Base-by-base conservation (phyloP, 2,888 invertebrate genomes). In the Cryptocephalus moraei region DNA sequence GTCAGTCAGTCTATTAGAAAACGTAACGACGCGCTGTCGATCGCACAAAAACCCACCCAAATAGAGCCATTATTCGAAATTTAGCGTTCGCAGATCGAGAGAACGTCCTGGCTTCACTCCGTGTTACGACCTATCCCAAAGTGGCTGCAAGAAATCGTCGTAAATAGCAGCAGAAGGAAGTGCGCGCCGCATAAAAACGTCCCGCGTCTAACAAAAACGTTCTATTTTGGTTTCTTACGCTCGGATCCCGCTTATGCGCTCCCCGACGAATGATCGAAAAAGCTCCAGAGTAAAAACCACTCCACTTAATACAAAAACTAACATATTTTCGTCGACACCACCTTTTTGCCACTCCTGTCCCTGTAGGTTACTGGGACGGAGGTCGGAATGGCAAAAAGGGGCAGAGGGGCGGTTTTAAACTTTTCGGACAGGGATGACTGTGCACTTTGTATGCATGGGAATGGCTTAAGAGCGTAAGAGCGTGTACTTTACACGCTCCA, bases 191-290 rank as follows among this genome's bases (percentile, higher is more conserved):
- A 12, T 12, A 36, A 36, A 36, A 36, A 36, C 32, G 14, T 39
- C 39, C 22, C 22, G 31, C 45, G 51, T 41, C 43, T 33, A 48
- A 55, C 65, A 66, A 66, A 66, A 66, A 66, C 65, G 64, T 57
- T 65, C 61, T 66, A 65, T 66, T 66, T 66, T 65, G 66, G 65
- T 65, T 66, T 64, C 64, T 64, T 66, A 59, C 61, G 56, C 31
- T 12, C 36, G 12, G 22, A 22, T 22, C 42, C 9, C 9, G 31
- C 31, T 12, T n/a, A 36, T 6, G 36, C 12, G n/a, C 12, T 11
- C 12, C n/a, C 12, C 36, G 36, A 2, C 36, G 12, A 36, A 22
- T 22, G 36, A 36, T 36, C 11, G 36, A 36, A 36, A 36, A 36
- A 22, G 12, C 36, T n/a, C 36, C 12, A 36, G 22, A 36, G 36